These are phyloP conservation scores for Euphonia xanthogaster DNA, from an alignment of 2,797 vertebrate genomes.

Conservation along the genomic window DNA sequence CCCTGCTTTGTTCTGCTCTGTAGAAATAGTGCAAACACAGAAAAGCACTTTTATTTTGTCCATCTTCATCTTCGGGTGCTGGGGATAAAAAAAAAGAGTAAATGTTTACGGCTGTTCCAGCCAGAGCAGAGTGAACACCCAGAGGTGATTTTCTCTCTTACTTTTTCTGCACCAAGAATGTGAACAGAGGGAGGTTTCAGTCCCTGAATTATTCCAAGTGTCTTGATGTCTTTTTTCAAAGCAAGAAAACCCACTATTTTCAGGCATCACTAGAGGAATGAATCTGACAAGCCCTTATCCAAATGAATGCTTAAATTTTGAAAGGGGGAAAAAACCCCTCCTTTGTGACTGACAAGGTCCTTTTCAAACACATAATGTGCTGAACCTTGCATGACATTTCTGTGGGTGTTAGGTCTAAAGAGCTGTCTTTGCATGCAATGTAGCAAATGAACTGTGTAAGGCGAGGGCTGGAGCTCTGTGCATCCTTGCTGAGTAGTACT, in stretches of 20 bases:
- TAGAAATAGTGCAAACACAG: not conserved
- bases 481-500: not conserved
- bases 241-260: not conserved
- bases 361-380: not conserved
- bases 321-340: not conserved
- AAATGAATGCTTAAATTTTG: not conserved
- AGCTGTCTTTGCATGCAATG: not conserved
- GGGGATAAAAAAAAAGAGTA: not conserved
- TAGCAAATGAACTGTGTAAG: not conserved
- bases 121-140: not conserved
- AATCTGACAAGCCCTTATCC: slow-evolving; percentile 17
- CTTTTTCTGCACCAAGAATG: not conserved
- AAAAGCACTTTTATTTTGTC: not conserved
- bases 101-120: not conserved
- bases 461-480: not conserved
- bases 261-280: not conserved
- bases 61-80: not conserved
- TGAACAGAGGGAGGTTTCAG: not conserved
- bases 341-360: slow-evolving; percentile 11
- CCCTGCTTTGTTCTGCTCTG: not conserved
- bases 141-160: not conserved
- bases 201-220: not conserved
- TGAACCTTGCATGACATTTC: slow-evolving; percentile 28
- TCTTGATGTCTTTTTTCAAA: not conserved
- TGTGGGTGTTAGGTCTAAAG: slow-evolving; percentile 13